phyloP scores from a whole-genome alignment of 2,888 invertebrate genomes.

The Phaonia tiefii region DNA sequence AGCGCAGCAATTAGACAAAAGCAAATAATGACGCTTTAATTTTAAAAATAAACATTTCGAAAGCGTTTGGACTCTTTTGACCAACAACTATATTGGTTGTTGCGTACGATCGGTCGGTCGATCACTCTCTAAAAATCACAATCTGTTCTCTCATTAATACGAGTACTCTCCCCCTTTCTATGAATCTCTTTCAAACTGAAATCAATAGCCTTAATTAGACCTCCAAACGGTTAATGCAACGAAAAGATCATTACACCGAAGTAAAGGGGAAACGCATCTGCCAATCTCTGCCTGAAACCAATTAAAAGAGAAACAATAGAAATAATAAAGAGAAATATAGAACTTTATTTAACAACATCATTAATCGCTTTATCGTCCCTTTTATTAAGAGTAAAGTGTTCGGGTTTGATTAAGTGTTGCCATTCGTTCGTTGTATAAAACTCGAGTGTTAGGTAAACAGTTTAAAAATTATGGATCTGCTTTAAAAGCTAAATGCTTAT shows the following conservation, averaged over 20 bases:
- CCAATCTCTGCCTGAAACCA: neutral
- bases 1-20: constrained; percentile 14
- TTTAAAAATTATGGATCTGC: no score
- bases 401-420: neutral
- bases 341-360: neutral
- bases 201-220: neutral
- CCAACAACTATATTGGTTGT: neutral
- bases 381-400: no score
- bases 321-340: neutral
- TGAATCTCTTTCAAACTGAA: neutral
- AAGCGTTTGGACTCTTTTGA: neutral
- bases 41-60: constrained; percentile 17
- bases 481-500: no score
- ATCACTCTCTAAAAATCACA: neutral
- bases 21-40: constrained; percentile 21
- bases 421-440: neutral
- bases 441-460: constrained; percentile 2
- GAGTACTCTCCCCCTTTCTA: neutral
- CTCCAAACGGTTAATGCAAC: neutral
- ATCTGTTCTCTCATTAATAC: neutral
- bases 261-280: no score
- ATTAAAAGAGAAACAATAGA: neutral
- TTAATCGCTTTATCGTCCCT: neutral
- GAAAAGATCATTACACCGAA: no score
- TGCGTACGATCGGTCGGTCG: constrained; percentile 5